Evolutionary conservation across 2,113 vertebrate species (phyloP).

Genomic region (Mirza zaza): DNA sequence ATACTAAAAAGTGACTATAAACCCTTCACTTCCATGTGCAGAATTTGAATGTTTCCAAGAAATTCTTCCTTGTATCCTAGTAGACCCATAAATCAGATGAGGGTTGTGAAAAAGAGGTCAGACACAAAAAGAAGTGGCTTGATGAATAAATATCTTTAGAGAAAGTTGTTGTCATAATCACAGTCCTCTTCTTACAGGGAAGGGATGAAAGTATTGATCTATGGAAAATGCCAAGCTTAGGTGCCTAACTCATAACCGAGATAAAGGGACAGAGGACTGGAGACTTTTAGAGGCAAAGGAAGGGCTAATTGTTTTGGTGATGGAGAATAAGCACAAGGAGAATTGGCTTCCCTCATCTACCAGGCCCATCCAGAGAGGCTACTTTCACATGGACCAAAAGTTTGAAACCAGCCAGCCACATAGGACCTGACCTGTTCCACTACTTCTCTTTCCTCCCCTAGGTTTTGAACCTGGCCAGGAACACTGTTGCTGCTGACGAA

Average conservation of each 20-base stretch:
- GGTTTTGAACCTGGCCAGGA: background rate
- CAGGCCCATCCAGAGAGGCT: background rate
- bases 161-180: background rate
- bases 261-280: background rate
- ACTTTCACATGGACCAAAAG: background rate
- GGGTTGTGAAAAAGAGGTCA: background rate
- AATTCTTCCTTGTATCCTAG: background rate
- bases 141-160: background rate
- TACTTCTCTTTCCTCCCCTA: background rate
- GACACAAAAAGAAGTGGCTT: background rate
- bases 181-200: background rate
- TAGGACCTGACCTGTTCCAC: fast-evolving
- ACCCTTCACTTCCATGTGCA: background rate
- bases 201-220: background rate
- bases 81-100: background rate
- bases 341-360: background rate
- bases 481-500: background rate
- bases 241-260: background rate
- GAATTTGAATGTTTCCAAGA: background rate
- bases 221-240: background rate
- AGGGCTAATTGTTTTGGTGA: background rate
- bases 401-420: background rate
- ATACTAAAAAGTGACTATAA: background rate
- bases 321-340: background rate
- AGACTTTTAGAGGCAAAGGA: background rate